phyloP scores from a whole-genome alignment of 2,888 invertebrate species.

The Lordiphosa andalusiaca region DNA sequence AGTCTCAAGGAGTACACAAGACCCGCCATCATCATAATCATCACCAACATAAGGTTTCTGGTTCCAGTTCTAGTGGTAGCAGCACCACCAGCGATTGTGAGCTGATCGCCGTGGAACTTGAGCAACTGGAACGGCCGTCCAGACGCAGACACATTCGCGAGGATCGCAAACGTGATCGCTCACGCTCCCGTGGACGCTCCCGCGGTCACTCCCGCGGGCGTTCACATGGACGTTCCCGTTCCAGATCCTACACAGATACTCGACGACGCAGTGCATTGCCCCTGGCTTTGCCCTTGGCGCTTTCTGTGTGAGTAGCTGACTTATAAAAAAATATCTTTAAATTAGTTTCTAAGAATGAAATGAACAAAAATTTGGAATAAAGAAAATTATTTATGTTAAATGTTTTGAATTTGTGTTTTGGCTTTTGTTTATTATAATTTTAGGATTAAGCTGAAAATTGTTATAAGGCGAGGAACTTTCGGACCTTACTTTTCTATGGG shows the following conservation, averaged over 20 bases:
- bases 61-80: slow-evolving; percentile 20
- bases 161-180: slow-evolving; percentile 36
- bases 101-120: slow-evolving; percentile 13
- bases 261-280: slow-evolving; percentile 27
- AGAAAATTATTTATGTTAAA: slow-evolving; percentile 3
- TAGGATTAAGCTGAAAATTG: not conserved
- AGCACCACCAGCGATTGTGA: slow-evolving; percentile 29
- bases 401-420: not conserved
- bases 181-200: slow-evolving; percentile 48
- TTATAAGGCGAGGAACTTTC: no score
- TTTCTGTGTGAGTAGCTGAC: slow-evolving; percentile 33
- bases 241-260: slow-evolving; percentile 49
- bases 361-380: not conserved
- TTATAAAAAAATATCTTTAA: not conserved
- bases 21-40: slow-evolving; percentile 7
- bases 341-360: not conserved
- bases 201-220: slow-evolving; percentile 57
- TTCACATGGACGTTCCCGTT: slow-evolving; percentile 52
- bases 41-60: not conserved
- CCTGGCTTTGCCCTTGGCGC: slow-evolving; percentile 31
- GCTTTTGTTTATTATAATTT: not conserved
- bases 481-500: no score
- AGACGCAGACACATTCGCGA: slow-evolving; percentile 26
- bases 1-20: not conserved
- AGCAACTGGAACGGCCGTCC: slow-evolving; percentile 2